Evolutionary conservation across 1,140 invertebrate species (phyloP), one percentile per base, ranked within the genome.

Genomic region (Dufourea novaeangliae): DNA sequence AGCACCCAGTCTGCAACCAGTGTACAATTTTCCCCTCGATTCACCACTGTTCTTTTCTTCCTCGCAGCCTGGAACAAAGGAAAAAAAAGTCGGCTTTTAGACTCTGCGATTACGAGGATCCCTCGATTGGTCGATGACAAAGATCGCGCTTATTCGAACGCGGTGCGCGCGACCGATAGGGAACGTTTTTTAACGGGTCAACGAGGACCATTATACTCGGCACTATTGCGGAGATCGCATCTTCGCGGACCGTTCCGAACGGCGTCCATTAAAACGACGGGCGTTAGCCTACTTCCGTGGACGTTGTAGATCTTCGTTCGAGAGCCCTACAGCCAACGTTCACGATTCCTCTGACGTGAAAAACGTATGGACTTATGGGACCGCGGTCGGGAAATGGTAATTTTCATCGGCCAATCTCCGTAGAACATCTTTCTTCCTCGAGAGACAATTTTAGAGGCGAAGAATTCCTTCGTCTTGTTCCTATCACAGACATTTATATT

Each of bases 11-110:
- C n/a, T n/a, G 29, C 54, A n/a, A 25, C 17, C 41, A n/a, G n/a
- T 10, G 22, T 1, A 27, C 20, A 39, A 32, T 32, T 20, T 1
- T 61, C n/a, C 7, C 25, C 6, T 29, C 11, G 22, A 14, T 1
- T 37, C 17, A n/a, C 25, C 46, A 25, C 41, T 11, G 11, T 34
- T 17, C 12, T 1, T 14, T 14, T 25, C 46, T 10, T 20, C 22
- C 20, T 39, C 12, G 25, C 25, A 6, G 73, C 63, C 82, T 84
- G 82, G 50, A 84, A 78, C 27, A 71, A 25, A 83, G 20, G 44
- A 37, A 57, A 50, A 56, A 37, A 57, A 50, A 56, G 39, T 12
- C 1, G 41, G 11, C 34, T 29, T 44, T 74, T 41, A 78, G 41
- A 62, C 12, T 17, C 22, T 37, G n/a, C 10, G 12, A 25, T 41